phyloP scores from a whole-genome alignment of 2,113 vertebrate genomes.

The Gymnobelideus leadbeateri region DNA sequence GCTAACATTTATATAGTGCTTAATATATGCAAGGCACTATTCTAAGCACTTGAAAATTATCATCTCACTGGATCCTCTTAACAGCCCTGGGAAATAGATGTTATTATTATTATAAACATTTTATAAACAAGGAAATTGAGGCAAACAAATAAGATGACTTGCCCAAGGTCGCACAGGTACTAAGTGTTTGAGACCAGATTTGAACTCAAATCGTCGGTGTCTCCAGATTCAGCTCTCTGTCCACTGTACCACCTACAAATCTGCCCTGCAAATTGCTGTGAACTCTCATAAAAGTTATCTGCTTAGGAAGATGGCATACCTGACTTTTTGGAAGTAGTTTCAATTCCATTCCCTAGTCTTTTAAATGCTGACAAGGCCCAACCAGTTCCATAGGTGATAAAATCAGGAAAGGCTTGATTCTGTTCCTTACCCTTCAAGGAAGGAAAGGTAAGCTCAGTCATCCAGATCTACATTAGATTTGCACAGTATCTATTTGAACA shows the following conservation, averaged over 20 bases:
- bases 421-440: conserved; percentile 27
- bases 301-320: neutral
- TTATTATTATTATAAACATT: neutral
- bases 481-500: conserved; percentile 54
- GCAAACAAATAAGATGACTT: neutral
- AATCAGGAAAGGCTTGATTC: neutral
- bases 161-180: neutral
- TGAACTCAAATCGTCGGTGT: neutral
- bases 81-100: neutral
- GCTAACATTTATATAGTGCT: neutral
- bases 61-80: neutral
- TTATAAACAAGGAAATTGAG: neutral
- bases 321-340: conserved; percentile 8
- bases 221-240: neutral
- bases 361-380: neutral
- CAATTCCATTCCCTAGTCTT: conserved; percentile 32
- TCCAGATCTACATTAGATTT: conserved; percentile 46
- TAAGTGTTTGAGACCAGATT: neutral
- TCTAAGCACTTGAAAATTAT: neutral
- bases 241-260: neutral
- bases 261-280: neutral
- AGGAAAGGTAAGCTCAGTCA: conserved; percentile 17
- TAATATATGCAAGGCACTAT: neutral
- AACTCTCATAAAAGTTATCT: neutral
- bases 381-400: neutral